phyloP scores from a whole-genome alignment of 2,113 vertebrate genomes.

The Leucoraja erinaceus region DNA sequence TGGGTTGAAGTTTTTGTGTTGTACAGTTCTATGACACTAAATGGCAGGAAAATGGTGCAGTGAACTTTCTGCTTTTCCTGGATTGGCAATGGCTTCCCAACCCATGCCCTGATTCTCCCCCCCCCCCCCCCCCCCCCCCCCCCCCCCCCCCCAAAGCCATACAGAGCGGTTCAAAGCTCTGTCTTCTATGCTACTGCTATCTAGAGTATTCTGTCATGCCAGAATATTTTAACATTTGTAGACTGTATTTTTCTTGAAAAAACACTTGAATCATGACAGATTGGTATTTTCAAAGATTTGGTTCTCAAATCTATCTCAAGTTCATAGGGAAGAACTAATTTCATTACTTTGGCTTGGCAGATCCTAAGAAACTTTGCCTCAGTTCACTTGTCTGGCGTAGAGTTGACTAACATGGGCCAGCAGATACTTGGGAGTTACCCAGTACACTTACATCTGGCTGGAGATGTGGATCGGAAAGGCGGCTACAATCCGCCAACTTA shows the following conservation, averaged over 20 bases:
- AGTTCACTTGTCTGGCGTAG: slow-evolving; percentile 46
- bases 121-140: too few relatives aligned
- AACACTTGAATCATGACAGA: too few relatives aligned
- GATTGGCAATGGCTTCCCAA: background rate
- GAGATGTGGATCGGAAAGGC: slow-evolving; percentile 46
- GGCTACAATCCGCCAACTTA: background rate
- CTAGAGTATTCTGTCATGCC: background rate
- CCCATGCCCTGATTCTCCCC: background rate
- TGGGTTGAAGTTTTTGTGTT: too few relatives aligned
- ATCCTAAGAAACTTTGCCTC: slow-evolving; percentile 50
- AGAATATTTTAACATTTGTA: background rate
- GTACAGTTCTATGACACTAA: too few relatives aligned
- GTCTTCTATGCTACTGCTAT: too few relatives aligned
- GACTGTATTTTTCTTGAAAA: too few relatives aligned
- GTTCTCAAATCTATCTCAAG: background rate
- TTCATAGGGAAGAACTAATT: background rate
- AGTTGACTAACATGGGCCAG: slow-evolving; percentile 44
- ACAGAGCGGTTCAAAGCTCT: background rate
- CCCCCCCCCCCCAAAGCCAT: too few relatives aligned
- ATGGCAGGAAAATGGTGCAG: background rate
- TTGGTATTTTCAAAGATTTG: background rate
- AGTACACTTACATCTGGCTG: slow-evolving; percentile 46
- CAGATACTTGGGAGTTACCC: slow-evolving; percentile 46
- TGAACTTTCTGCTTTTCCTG: background rate
- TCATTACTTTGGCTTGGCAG: slow-evolving; percentile 44